phyloP scores from a whole-genome alignment of 2,888 invertebrate genomes.

The Sussaba pulchella region DNA sequence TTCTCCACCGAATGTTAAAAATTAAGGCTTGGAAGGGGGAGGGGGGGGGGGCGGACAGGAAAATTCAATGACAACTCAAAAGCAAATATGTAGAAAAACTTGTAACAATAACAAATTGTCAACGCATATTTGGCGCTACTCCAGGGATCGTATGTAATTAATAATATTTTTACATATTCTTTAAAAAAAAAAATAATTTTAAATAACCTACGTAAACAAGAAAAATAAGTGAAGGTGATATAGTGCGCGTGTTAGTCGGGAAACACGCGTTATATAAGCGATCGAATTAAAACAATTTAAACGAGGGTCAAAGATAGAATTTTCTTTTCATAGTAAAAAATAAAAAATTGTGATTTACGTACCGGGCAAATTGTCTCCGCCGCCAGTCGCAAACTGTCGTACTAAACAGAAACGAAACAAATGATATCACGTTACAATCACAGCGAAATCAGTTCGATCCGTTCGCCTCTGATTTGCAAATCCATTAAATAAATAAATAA shows the following conservation, averaged over 20 bases:
- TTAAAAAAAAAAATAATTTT: not conserved
- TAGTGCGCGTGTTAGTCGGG: conserved; percentile 40
- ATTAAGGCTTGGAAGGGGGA: not conserved
- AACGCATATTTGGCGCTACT: conserved; percentile 23
- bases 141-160: too few species aligned
- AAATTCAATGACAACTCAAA: conserved; percentile 24
- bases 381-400: conserved; percentile 85
- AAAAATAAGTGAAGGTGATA: conserved; percentile 22
- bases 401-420: conserved; percentile 85
- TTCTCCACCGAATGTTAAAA: not conserved
- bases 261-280: conserved; percentile 34
- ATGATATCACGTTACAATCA: conserved; percentile 82
- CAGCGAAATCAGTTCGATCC: conserved; percentile 77
- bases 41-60: not conserved
- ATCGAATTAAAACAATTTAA: conserved; percentile 41
- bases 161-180: too few species aligned
- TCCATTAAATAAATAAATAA: conserved; percentile 8
- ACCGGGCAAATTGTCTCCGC: conserved; percentile 86
- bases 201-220: not conserved
- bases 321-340: conserved; percentile 76
- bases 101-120: conserved; percentile 36
- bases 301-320: conserved; percentile 49
- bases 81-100: conserved; percentile 27
- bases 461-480: conserved; percentile 74
- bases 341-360: conserved; percentile 84